Conservation (phyloP, 2,797 vertebrate species). For the Sternarchorhynchus goeldii region DNA sequence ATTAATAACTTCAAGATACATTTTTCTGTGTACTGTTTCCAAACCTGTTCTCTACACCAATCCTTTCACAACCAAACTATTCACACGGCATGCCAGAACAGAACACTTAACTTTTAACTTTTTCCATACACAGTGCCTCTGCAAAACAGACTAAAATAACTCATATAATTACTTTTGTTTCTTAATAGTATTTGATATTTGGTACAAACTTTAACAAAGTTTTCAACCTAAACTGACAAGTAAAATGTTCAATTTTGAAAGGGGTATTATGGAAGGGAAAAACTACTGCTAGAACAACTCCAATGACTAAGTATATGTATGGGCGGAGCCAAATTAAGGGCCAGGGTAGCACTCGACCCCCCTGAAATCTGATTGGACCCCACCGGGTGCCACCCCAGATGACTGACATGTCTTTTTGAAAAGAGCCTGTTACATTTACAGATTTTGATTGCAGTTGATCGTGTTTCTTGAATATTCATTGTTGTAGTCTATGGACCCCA, state of each 20-base stretch:
- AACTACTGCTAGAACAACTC: slow-evolving; percentile 1
- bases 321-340: too few relatives aligned
- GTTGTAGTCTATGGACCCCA: too few relatives aligned
- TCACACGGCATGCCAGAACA: slow-evolving; percentile 24
- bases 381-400: too few relatives aligned
- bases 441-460: too few relatives aligned
- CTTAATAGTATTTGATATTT: background rate
- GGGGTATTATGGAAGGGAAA: background rate
- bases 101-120: slow-evolving; percentile 7
- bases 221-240: slow-evolving; percentile 3
- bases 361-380: too few relatives aligned
- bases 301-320: background rate
- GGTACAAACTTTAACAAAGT: slow-evolving; percentile 4
- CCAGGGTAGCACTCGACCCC: too few relatives aligned
- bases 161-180: background rate
- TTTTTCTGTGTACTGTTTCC: slow-evolving; percentile 37
- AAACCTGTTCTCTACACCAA: slow-evolving; percentile 44
- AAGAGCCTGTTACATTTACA: too few relatives aligned
- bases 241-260: slow-evolving; percentile 25
- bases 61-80: slow-evolving; percentile 37
- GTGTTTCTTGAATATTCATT: too few relatives aligned
- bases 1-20: slow-evolving; percentile 46
- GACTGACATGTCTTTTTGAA: too few relatives aligned
- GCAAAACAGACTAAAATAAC: slow-evolving; percentile 17
- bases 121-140: slow-evolving; percentile 31